phyloP scores from a whole-genome alignment of 2,797 vertebrate genomes.

The Typhlichthys subterraneus region DNA sequence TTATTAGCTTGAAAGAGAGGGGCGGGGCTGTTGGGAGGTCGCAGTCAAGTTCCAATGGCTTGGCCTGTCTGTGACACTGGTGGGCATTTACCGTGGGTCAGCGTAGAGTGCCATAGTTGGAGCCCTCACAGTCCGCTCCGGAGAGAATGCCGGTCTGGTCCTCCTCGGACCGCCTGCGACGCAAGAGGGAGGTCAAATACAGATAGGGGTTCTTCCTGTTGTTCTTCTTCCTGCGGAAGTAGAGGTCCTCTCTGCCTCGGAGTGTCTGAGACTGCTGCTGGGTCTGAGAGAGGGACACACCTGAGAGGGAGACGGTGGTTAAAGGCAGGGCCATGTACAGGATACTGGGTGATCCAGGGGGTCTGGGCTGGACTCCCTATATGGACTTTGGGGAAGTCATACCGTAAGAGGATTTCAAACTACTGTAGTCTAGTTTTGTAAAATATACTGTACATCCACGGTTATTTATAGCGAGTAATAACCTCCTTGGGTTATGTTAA shows the following conservation, averaged over 20 bases:
- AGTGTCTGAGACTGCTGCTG: constrained; percentile 95
- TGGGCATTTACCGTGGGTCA: constrained; percentile 68
- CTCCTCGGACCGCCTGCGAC: constrained; percentile 87
- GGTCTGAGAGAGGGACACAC: constrained; percentile 95
- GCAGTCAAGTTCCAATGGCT: constrained; percentile 68
- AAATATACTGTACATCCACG: too few species aligned
- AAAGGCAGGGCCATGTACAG: neutral
- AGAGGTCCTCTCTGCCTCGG: constrained; percentile 86
- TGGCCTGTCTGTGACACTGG: constrained; percentile 46
- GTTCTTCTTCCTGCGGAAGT: constrained; percentile 92
- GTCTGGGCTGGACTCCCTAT: too few species aligned
- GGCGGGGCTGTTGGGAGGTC: constrained; percentile 35
- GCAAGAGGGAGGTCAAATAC: constrained; percentile 90
- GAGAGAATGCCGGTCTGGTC: constrained; percentile 95
- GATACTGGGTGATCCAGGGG: too few species aligned
- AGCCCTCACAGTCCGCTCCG: constrained; percentile 88
- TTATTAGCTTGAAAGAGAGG: constrained; percentile 50
- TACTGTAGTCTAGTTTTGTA: too few species aligned
- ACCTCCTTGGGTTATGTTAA: too few species aligned
- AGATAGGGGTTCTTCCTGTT: constrained; percentile 89
- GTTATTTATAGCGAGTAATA: too few species aligned
- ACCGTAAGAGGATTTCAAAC: too few species aligned
- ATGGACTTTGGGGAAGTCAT: too few species aligned
- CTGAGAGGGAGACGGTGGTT: constrained; percentile 62
- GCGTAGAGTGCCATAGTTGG: constrained; percentile 88